Evolutionary conservation across 2,113 vertebrate species (phyloP), one percentile per base, ranked within the genome.

Genomic region (Platysteira castanea): DNA sequence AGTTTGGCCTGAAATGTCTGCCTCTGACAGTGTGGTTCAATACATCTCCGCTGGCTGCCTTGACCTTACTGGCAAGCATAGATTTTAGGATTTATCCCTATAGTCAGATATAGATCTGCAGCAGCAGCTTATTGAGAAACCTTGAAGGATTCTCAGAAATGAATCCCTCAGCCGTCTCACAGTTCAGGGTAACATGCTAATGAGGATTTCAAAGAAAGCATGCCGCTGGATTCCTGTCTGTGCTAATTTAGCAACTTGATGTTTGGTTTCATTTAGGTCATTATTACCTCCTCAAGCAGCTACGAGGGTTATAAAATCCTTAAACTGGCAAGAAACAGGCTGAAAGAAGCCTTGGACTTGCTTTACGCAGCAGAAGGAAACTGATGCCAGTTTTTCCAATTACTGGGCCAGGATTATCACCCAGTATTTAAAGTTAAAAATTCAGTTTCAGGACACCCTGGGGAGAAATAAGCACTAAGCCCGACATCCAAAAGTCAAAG

Each of bases 71-170:
- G 96, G 95, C 95, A 95, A 89, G 90, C 93, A 92, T 96, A 95
- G 96, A 95, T 97, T 97, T 97, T 92, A 97, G 97, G 96, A 96
- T 97, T 97, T 97, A 97, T 95, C 94, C 96, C 90, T 84, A 61
- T 33, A 92, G 96, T 93, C 95, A 94, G 73, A 96, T 97, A 97
- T 97, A 97, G 97, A 97, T 95, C 93, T 86, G 94, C 85, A 93
- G 93, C 89, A 93, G 93, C 80, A 87, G 90, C 89, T 85, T 82
- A 42, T 82, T 71, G 93, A 97, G 96, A 95, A 96, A 92, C 96
- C 88, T 74, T 95, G 42, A 93, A 47, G 88, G 75, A 46, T 97
- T 97, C 97, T 97, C 95, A 97, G 97, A 97, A 97, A 96, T 30
- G 8, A 93, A 93, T 71, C 95, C 92, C 89, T 88, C 64, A 30